Conservation (phyloP, 2,888 invertebrate species). For the Thalpophila matura region DNA sequence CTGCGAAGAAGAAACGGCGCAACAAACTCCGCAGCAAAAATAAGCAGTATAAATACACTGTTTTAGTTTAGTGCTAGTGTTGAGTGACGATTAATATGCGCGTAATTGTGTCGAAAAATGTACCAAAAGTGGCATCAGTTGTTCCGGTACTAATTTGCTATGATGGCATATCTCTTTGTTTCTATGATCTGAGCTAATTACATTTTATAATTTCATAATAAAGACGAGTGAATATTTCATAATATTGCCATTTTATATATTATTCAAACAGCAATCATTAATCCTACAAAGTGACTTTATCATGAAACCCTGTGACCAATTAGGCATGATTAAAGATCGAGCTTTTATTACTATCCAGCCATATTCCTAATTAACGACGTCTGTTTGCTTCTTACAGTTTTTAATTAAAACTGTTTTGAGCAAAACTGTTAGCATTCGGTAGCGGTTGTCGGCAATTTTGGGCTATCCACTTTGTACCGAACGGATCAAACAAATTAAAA, state of each 20-base stretch:
- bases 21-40: too few relatives aligned
- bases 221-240: background rate
- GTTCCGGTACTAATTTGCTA: too few relatives aligned
- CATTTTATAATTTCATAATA: background rate
- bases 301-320: slow-evolving; percentile 44
- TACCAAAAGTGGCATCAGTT: too few relatives aligned
- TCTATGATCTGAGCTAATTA: too few relatives aligned
- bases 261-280: background rate
- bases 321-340: slow-evolving; percentile 55
- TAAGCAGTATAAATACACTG: too few relatives aligned
- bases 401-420: slow-evolving; percentile 59
- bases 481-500: slow-evolving; percentile 76
- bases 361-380: slow-evolving; percentile 38
- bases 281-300: background rate
- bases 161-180: too few relatives aligned
- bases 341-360: slow-evolving; percentile 23
- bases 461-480: slow-evolving; percentile 68
- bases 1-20: too few relatives aligned
- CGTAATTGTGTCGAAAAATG: too few relatives aligned
- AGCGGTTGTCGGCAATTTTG: slow-evolving; percentile 64
- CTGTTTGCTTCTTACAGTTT: slow-evolving; percentile 56
- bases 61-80: too few relatives aligned
- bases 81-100: too few relatives aligned
- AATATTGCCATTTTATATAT: background rate
- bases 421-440: slow-evolving; percentile 64